phyloP scores from a whole-genome alignment of 2,888 invertebrate genomes.

The Blera fallax region DNA sequence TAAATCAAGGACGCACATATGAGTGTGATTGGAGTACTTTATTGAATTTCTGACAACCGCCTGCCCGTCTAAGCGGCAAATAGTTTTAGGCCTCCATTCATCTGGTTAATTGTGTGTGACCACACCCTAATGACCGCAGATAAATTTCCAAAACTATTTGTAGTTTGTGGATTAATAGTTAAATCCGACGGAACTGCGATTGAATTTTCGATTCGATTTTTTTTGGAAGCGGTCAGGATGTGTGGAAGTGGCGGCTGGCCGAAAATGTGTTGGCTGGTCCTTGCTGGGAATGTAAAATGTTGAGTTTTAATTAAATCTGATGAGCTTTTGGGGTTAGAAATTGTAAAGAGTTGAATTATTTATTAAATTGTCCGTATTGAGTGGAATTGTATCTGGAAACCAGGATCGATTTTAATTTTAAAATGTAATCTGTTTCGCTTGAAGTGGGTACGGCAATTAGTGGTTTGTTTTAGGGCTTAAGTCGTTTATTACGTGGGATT shows the following conservation, averaged over 20 bases:
- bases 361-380: constrained; percentile 10
- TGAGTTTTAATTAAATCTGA: constrained; percentile 36
- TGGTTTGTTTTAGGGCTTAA: no score
- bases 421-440: no score
- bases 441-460: no score
- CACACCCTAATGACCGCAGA: constrained; percentile 23
- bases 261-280: background rate
- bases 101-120: constrained; percentile 18
- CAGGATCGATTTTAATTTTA: background rate
- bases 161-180: constrained; percentile 19
- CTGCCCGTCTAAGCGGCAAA: background rate
- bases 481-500: no score
- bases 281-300: constrained; percentile 25
- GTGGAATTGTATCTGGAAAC: background rate
- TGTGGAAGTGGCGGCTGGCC: background rate
- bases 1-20: background rate
- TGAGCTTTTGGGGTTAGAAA: constrained; percentile 10
- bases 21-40: background rate
- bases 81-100: background rate
- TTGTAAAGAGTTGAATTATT: constrained; percentile 1
- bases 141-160: constrained; percentile 39
- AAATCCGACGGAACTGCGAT: background rate
- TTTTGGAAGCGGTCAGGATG: constrained; percentile 1
- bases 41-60: constrained; percentile 2
- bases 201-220: constrained; percentile 21